These are phyloP conservation scores for Cosmopolites sordidus DNA, from an alignment of 2,888 invertebrate species.

Conservation along the genomic window DNA sequence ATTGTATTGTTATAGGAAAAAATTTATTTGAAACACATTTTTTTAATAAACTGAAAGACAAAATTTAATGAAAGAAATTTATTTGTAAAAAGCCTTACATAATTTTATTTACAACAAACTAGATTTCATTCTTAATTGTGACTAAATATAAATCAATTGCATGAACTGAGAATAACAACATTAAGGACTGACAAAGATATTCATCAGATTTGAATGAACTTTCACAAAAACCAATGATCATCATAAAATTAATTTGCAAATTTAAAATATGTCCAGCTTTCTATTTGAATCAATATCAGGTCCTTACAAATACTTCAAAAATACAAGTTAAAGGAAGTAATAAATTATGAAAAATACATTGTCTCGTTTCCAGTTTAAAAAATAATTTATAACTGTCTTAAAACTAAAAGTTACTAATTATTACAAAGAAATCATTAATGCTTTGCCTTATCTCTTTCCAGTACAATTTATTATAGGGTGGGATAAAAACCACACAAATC, in stretches of 20 bases:
- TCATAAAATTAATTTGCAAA: too few species aligned
- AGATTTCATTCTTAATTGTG: conserved; percentile 40
- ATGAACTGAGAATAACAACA: conserved; percentile 11
- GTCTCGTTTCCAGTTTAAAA: not conserved
- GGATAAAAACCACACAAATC: too few species aligned
- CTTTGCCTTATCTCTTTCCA: too few species aligned
- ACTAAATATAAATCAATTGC: conserved; percentile 36
- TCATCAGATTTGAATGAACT: too few species aligned
- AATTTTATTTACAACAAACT: conserved; percentile 48
- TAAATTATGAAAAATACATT: not conserved
- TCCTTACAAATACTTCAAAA: not conserved
- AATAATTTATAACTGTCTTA: not conserved
- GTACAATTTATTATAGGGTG: too few species aligned
- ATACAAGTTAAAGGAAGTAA: not conserved
- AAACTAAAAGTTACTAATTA: not conserved
- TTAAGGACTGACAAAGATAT: not conserved
- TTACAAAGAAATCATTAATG: not conserved
- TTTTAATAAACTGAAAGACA: not conserved
- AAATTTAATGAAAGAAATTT: conserved; percentile 39
- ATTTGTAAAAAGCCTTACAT: conserved; percentile 50
- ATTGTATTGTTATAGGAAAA: too few species aligned
- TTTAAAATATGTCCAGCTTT: too few species aligned
- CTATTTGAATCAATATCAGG: not conserved
- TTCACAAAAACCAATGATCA: too few species aligned
- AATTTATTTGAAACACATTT: too few species aligned